Evolutionary conservation across 2,113 vertebrate genomes (phyloP), one percentile per base, ranked within the genome.

Genomic region (Tursiops truncatus): DNA sequence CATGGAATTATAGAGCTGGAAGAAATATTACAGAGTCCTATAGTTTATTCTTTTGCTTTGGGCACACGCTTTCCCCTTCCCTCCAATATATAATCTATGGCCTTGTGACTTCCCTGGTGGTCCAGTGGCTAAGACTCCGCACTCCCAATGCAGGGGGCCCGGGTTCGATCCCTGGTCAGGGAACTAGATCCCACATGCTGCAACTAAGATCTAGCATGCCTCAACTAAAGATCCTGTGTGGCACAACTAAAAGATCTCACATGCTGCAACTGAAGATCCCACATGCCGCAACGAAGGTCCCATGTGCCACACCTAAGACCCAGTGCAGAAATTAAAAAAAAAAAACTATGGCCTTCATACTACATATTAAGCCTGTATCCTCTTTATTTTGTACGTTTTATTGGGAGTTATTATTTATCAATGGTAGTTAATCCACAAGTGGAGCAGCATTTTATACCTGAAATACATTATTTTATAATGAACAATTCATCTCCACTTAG

Each of bases 1-100:
- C 12, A 65, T 80, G 13, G 36, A 76, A 80, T 95, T 65, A 23
- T 44, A 70, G 41, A 71, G 5, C 23, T 80, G 15, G 82, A 82
- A 83, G 44, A 74, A 89, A 53, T 90, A 50, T 63, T 41, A 60
- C 6, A 47, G 65, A 9, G 21, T 67, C 25, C 15, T 31, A 2
- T 50, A 23, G 47, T 94, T 96, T 28, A 50, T 60, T 95, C 13
- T 82, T 95, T 95, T 68, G 53, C 36, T 84, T 76, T 77, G 60
- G 70, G 18, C 38, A n/a, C 18, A 58, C 10, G 1, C 25, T 94
- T 62, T 47, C 17, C 1, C 5, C 0, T 5, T 80, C 26, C 18
- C 3, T 14, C 12, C 26, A 53, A 18, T 23, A 31, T n/a, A 36
- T 33, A 79, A 28, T 71, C 25, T 58, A 50, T 74, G 41, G 56